phyloP scores from a whole-genome alignment of 1,140 invertebrate genomes.

The Caenorhabditis remanei region DNA sequence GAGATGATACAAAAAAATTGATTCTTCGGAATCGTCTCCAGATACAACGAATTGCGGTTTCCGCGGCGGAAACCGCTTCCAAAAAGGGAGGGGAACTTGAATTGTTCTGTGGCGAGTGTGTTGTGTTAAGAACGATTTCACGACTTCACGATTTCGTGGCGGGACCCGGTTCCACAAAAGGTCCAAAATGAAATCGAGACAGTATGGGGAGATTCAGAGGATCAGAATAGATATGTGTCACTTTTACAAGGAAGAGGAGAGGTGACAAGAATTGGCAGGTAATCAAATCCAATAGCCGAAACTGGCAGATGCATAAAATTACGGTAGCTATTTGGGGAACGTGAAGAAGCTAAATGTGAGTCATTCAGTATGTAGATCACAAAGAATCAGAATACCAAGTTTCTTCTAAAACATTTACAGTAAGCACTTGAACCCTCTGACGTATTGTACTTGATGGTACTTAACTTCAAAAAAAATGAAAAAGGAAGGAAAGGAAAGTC shows the following conservation, averaged over 20 bases:
- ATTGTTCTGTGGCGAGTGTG: not conserved
- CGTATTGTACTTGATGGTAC: too few relatives aligned
- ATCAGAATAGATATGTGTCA: not conserved
- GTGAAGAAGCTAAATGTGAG: not conserved
- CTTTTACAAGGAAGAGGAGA: not conserved
- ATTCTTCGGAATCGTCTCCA: too few relatives aligned
- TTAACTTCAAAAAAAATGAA: too few relatives aligned
- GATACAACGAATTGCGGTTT: not conserved
- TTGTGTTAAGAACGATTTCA: not conserved
- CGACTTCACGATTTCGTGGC: not conserved
- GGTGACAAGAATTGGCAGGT: conserved; percentile 7
- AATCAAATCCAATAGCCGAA: not conserved
- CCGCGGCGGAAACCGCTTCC: not conserved
- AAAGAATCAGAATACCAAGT: too few relatives aligned
- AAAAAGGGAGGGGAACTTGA: not conserved
- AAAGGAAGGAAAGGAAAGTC: too few relatives aligned
- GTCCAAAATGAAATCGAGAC: not conserved
- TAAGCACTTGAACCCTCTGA: too few relatives aligned
- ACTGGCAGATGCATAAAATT: not conserved
- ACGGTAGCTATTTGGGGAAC: not conserved
- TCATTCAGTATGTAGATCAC: too few relatives aligned
- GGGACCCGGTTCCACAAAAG: conserved; percentile 1
- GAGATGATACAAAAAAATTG: too few relatives aligned
- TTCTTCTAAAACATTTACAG: too few relatives aligned
- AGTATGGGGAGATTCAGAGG: not conserved